Evolutionary conservation across 1,140 invertebrate genomes (phyloP).

Genomic region (Mizuhopecten yessoensis): DNA sequence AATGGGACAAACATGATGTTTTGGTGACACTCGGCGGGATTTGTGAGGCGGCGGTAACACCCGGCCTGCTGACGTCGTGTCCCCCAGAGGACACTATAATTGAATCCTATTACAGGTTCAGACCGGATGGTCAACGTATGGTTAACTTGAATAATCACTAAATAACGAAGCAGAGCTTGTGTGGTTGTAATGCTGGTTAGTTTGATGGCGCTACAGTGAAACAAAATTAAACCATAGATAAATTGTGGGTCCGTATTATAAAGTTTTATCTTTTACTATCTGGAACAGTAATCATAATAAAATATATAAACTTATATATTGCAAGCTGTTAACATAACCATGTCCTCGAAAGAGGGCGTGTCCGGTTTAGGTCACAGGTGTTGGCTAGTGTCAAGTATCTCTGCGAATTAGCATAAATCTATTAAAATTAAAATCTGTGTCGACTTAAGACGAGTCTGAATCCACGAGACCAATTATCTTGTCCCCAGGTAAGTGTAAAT

Average conservation of each 20-base stretch:
- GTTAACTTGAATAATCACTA: not conserved
- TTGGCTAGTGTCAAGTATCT: not conserved
- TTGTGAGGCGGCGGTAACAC: not conserved
- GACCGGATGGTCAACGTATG: not conserved
- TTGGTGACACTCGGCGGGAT: not conserved
- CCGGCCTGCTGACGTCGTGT: not conserved
- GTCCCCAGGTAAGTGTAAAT: not conserved
- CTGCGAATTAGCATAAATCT: not conserved
- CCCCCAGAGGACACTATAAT: not conserved
- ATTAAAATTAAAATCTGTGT: not conserved
- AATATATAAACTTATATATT: too few relatives aligned
- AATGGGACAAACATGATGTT: not conserved
- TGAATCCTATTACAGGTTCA: not conserved
- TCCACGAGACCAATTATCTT: not conserved
- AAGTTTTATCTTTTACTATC: too few relatives aligned
- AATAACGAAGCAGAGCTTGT: not conserved
- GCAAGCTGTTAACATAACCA: too few relatives aligned
- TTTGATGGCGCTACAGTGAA: not conserved
- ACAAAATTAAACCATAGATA: not conserved
- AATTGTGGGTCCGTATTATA: too few relatives aligned
- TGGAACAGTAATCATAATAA: too few relatives aligned
- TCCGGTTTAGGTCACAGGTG: conserved; percentile 28
- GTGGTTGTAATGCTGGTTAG: not conserved
- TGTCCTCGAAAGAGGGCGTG: not conserved
- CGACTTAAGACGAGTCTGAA: not conserved